Base-by-base conservation (phyloP, 1,140 invertebrate genomes). In the Cotesia glomerata region DNA sequence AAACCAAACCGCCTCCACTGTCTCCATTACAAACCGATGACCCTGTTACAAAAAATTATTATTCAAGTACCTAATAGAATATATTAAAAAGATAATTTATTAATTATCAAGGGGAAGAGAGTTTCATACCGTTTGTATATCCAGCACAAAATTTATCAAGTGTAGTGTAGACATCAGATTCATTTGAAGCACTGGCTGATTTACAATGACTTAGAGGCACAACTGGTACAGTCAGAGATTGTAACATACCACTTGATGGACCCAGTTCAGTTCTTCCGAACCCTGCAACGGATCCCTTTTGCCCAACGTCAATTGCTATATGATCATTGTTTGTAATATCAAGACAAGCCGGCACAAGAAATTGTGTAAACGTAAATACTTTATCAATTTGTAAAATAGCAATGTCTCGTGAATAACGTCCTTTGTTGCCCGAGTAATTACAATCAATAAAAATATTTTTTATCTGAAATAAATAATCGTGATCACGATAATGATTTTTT, bases 91-190 rank as follows among this genome's bases (percentile, higher is more conserved):
- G 71, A n/a, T 52, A 54, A 70, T 63, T 54, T 62, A 45, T 7
- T 45, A 45, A 11, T 9, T 45, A 45, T 45, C 5, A 7, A 9
- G 5, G n/a, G 1, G 13, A 54, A 54, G 4, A 14, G 58, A 18
- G 16, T 32, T 5, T 45, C 14, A 34, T 45, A 86, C 86, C 86
- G 73, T 87, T 86, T 9, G 74, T 78, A 45, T 84, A 86, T 3
- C 86, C 86, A 16, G 85, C 86, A 51, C 86, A 87, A 71, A 87
- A 84, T 73, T 87, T 87, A 49, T 86, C 85, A 7, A 61, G 35
- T 0, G 84, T 84, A 1, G 85, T 76, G 62, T 74, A 84, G 35
- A 72, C 80, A 69, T 72, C 71, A 26, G 69, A 81, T 0, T 80
- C 67, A 0, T 14, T 32, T 4, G 67, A 56, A 8, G 9, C 14